Conservation (phyloP, 2,113 vertebrate species). For the Oenanthe oenanthe region DNA sequence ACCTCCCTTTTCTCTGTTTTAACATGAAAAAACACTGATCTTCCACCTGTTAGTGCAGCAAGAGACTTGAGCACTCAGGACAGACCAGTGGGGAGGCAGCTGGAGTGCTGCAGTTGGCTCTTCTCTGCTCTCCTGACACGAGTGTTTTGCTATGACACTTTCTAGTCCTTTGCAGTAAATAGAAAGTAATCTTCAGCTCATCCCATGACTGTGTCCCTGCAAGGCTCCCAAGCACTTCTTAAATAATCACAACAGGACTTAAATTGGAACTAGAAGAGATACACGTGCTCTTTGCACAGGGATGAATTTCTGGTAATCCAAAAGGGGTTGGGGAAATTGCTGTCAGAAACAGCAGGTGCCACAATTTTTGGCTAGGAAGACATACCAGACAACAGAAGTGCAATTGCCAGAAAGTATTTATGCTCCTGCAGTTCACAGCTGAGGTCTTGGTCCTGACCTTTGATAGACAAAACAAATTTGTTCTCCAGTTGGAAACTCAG, state of each 20-base stretch:
- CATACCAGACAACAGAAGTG: background rate
- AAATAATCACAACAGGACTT: conserved; percentile 9
- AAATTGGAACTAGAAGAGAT: conserved; percentile 5
- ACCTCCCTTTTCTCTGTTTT: background rate
- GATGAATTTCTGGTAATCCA: conserved; percentile 19
- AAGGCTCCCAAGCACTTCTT: conserved; percentile 1
- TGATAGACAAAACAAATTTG: conserved; percentile 5
- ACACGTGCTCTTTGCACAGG: background rate
- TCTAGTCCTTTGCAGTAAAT: conserved; percentile 18
- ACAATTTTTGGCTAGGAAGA: background rate
- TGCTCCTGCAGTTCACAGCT: conserved; percentile 40
- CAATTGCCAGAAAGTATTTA: conserved; percentile 26
- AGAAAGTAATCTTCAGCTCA: conserved; percentile 41
- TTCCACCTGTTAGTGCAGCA: background rate
- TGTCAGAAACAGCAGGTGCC: background rate
- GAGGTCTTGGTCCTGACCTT: conserved; percentile 31
- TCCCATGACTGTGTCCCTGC: background rate
- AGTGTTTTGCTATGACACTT: background rate
- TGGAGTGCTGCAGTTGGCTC: background rate
- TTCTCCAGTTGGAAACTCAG: background rate
- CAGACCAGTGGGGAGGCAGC: background rate
- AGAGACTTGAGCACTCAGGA: background rate
- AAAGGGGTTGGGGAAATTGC: background rate
- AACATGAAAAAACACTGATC: background rate
- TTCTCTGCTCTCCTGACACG: background rate